Conservation (phyloP, 2,113 vertebrate genomes). For the Bagarius yarrelli region DNA sequence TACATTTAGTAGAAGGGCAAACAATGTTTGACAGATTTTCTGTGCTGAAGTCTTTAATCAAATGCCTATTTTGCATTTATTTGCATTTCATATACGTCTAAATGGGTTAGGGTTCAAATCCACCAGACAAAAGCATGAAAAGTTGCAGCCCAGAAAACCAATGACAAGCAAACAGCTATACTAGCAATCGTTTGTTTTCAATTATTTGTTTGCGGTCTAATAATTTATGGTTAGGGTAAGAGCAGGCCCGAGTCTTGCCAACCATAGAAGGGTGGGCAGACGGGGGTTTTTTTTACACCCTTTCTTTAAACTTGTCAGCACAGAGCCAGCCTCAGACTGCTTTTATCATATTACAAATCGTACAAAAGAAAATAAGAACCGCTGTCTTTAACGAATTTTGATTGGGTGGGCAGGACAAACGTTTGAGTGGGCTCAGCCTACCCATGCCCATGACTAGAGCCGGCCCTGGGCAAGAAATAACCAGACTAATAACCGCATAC, state of each 20-base stretch:
- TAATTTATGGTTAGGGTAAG: neutral
- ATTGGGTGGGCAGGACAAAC: no score
- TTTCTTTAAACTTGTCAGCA: no score
- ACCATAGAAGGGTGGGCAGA: neutral
- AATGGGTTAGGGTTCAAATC: neutral
- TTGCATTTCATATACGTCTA: neutral
- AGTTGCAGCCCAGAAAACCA: neutral
- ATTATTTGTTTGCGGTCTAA: neutral
- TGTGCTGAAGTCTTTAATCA: neutral
- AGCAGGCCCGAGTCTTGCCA: neutral
- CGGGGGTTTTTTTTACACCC: no score
- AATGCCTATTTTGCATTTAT: neutral
- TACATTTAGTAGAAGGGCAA: neutral
- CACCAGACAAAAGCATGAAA: neutral
- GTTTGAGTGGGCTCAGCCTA: no score
- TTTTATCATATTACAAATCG: no score
- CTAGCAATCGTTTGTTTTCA: neutral
- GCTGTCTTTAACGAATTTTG: no score
- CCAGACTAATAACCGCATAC: no score
- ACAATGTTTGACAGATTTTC: neutral
- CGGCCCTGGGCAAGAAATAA: no score
- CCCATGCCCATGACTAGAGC: no score
- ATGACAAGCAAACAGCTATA: neutral
- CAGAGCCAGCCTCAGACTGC: no score
- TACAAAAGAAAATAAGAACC: no score